Base-by-base conservation (phyloP, 1,140 invertebrate species). In the Eulimnadia texana region DNA sequence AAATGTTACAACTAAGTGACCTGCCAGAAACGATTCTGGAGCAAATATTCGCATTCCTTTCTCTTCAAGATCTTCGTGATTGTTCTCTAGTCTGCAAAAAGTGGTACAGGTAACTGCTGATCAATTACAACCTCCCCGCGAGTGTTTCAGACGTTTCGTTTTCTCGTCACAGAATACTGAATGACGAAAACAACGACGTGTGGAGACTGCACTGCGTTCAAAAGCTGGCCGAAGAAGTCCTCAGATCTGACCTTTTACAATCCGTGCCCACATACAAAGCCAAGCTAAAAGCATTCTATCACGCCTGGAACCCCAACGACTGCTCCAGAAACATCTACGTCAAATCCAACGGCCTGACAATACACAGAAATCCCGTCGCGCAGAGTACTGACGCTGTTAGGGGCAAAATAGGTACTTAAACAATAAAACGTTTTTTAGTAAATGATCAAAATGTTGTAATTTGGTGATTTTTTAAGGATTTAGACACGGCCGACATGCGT, bases 381-480 rank as follows among this genome's bases (percentile, higher is more conserved):
- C 96, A 98, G 76, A 97, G 92, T 77, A 98, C 96, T 59, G 96
- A 99, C 78, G 93, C 90, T 28, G 88, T 93, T 58, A 80, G 93
- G 71, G 89, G 88, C 13, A 97, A 96, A 81, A 88, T 96, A 68
- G 79, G 68, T 66, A 63, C 56, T 28, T 62, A 42, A 29, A 28
- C 49, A 56, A 54, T 9, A 47, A 22, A 27, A 20, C 42, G 16
- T 22, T 22, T 1, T 42, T 9, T 10, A 2, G 20, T 3, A 24
- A n/a, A 11, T n/a, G 42, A 27, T 19, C 24, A 64, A 23, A 22
- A 57, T 19, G 47, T 64, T 58, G 6, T 25, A 50, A 29, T 29
- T 62, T 16, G 19, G 58, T 67, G 28, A 65, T 69, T 33, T 71
- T 63, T 55, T 49, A 60, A 66, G 90, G 96, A 1, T 98, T 98